Conservation (phyloP, 2,888 invertebrate genomes). For the Erynnis tages region DNA sequence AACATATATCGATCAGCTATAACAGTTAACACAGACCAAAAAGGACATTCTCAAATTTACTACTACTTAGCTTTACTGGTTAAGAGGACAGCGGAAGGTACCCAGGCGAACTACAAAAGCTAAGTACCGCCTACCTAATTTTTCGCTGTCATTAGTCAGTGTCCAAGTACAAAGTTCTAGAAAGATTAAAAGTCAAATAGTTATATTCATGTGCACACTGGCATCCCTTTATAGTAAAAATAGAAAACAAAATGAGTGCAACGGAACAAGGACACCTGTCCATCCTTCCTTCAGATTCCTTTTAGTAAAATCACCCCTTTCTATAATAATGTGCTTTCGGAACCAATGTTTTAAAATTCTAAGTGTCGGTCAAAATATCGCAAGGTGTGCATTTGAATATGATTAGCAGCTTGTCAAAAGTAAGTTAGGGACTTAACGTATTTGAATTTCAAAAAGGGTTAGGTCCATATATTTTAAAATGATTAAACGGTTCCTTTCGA, state of each 20-base stretch:
- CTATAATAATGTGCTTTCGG: constrained; percentile 60
- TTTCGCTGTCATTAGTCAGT: too few species aligned
- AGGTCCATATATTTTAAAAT: constrained; percentile 50
- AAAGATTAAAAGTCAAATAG: too few species aligned
- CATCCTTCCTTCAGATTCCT: constrained; percentile 58
- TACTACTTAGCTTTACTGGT: too few species aligned
- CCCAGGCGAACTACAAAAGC: too few species aligned
- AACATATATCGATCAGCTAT: too few species aligned
- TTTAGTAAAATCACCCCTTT: constrained; percentile 56
- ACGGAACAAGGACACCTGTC: constrained; percentile 43
- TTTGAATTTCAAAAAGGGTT: constrained; percentile 74
- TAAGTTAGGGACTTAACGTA: constrained; percentile 69
- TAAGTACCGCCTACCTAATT: too few species aligned
- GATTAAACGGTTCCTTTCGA: constrained; percentile 35
- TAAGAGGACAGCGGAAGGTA: too few species aligned
- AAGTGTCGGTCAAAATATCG: constrained; percentile 63
- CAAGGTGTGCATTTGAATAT: constrained; percentile 78
- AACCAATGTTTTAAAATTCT: constrained; percentile 68
- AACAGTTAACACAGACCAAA: too few species aligned
- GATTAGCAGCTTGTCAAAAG: constrained; percentile 81
- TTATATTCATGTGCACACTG: too few species aligned
- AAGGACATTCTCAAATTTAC: too few species aligned
- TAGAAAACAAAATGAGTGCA: constrained; percentile 16
- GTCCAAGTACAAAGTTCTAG: too few species aligned
- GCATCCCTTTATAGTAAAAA: constrained; percentile 1